phyloP scores from a whole-genome alignment of 2,797 vertebrate genomes.

The Epinephelus awoara region DNA sequence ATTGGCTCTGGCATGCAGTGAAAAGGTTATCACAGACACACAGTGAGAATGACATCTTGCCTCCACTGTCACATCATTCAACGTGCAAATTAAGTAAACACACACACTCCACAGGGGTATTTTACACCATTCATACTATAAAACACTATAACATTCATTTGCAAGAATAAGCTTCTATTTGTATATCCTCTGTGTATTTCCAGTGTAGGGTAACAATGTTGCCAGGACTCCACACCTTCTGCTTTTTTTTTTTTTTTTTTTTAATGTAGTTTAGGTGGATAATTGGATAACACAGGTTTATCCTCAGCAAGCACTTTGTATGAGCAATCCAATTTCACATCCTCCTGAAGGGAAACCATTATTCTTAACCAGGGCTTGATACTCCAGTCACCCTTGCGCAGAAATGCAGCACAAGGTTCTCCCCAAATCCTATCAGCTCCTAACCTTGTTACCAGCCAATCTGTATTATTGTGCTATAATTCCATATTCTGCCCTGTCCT shows the following conservation, averaged over 20 bases:
- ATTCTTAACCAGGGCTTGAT: conserved; percentile 88
- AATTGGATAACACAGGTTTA: conserved; percentile 92
- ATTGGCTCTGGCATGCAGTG: conserved; percentile 64
- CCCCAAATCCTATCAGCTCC: conserved; percentile 87
- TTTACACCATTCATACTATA: conserved; percentile 35
- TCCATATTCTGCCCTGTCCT: conserved; percentile 85
- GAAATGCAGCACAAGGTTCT: conserved; percentile 85
- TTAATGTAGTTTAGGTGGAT: conserved; percentile 88
- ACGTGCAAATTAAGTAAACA: conserved; percentile 26
- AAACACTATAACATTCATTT: conserved; percentile 46
- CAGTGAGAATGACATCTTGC: conserved; percentile 26
- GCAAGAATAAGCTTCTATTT: conserved; percentile 33
- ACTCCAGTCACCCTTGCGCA: conserved; percentile 86
- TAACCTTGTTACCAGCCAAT: conserved; percentile 90
- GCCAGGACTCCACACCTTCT: conserved; percentile 80
- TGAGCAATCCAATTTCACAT: conserved; percentile 92
- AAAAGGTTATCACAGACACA: conserved; percentile 57
- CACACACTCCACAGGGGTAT: conserved; percentile 10
- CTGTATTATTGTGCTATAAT: conserved; percentile 90
- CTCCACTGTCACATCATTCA: conserved; percentile 13
- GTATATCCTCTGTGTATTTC: conserved; percentile 64
- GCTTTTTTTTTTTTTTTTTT: conserved; percentile 54
- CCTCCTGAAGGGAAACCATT: conserved; percentile 89
- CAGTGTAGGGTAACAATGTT: conserved; percentile 77
- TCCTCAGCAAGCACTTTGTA: conserved; percentile 90